phyloP scores from a whole-genome alignment of 2,888 invertebrate species.

The Listrodromus nycthemerus region DNA sequence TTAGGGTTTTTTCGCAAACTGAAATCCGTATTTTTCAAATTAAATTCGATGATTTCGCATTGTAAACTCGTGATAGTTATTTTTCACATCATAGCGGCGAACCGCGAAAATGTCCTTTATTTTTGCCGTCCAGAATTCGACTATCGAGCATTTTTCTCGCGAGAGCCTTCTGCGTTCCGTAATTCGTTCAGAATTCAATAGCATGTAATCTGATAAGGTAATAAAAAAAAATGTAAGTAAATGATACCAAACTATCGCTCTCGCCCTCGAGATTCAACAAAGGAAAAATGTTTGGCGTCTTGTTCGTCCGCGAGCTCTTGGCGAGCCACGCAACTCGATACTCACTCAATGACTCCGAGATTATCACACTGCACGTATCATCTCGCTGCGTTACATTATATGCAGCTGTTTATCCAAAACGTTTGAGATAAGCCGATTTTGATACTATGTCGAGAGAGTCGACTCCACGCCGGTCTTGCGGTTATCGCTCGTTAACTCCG shows the following conservation, averaged over 20 bases:
- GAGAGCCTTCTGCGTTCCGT: no score
- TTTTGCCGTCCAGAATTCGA: no score
- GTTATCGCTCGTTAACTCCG: constrained; percentile 42
- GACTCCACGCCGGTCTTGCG: not conserved
- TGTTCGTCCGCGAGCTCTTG: not conserved
- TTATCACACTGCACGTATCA: constrained; percentile 47
- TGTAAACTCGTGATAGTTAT: no score
- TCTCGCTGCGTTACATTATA: constrained; percentile 58
- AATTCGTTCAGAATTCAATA: no score
- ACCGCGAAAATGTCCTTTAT: no score
- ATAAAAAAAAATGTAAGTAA: not conserved
- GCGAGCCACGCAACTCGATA: constrained; percentile 34
- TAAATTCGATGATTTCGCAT: no score
- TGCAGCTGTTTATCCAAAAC: constrained; percentile 46
- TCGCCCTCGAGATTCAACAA: not conserved
- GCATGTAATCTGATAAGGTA: no score
- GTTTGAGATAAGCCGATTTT: constrained; percentile 48
- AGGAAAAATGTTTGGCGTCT: constrained; percentile 7
- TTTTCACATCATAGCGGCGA: no score
- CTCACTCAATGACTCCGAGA: constrained; percentile 20
- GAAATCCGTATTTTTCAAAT: no score
- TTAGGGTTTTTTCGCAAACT: no score
- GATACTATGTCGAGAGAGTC: constrained; percentile 46
- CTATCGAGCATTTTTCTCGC: no score
- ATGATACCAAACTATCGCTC: not conserved